phyloP scores from a whole-genome alignment of 1,140 invertebrate genomes.

The Brachionus koreanus region DNA sequence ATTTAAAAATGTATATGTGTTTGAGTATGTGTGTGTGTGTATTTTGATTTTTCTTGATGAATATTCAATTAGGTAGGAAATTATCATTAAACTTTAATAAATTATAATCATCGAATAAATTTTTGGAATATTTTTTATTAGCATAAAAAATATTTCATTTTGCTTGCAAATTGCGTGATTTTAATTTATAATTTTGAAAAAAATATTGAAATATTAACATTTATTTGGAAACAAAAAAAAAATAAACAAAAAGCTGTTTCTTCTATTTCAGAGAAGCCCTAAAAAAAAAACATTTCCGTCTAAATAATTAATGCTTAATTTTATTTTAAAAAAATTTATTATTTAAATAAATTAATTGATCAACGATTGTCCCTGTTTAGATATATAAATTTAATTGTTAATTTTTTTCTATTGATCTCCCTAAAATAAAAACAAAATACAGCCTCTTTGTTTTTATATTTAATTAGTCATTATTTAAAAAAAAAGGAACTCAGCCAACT shows the following conservation, averaged over 20 bases:
- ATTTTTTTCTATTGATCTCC: too few relatives aligned
- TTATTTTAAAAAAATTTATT: too few relatives aligned
- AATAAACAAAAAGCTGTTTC: neutral
- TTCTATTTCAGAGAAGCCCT: neutral
- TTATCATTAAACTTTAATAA: neutral
- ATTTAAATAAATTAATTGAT: too few relatives aligned
- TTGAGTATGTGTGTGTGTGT: neutral
- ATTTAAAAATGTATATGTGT: neutral
- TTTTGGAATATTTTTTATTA: neutral
- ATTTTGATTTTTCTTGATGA: conserved; percentile 6
- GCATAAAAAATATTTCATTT: neutral
- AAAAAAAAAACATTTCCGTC: neutral
- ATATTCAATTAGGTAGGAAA: conserved; percentile 1
- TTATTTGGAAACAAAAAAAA: neutral
- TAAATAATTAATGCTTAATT: too few relatives aligned
- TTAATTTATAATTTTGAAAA: neutral
- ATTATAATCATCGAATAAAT: conserved; percentile 6
- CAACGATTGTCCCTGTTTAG: too few relatives aligned
- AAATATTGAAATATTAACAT: neutral
- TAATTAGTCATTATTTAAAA: too few relatives aligned
- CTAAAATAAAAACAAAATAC: too few relatives aligned
- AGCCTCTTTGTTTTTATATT: too few relatives aligned
- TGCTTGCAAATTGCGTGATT: neutral
- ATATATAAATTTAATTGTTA: too few relatives aligned
- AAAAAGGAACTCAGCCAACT: too few relatives aligned